Evolutionary conservation across 2,888 invertebrate species (phyloP), one percentile per base, ranked within the genome.

Genomic region (Hirtodrosophila alboralis): DNA sequence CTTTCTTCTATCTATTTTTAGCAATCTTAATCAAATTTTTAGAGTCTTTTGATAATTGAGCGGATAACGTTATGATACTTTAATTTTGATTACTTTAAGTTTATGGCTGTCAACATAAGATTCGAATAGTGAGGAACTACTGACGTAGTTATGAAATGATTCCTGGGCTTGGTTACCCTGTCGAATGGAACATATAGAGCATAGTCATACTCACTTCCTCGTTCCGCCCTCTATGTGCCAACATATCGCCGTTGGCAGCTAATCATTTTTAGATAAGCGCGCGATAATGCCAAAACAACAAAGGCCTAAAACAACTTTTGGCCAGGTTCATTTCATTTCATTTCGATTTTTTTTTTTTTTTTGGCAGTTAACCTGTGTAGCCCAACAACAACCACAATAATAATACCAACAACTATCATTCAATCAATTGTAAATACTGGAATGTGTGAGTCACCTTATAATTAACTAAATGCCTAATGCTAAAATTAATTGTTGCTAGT

Each of bases 251-350:
- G 43, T 14, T 13, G 47, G 23, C 9, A 8, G 51, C 44, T 70
- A 65, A 70, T 70, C 65, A 65, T 38, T 57, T 30, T 14, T 26
- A 69, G 78, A 79, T 79, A 79, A 79, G 79, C 83, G 16, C 16
- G 12, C 54, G 75, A 72, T 80, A 77, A 61, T 58, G 51, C 66
- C 38, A 38, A 57, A 58, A 74, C n/a, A n/a, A 51, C 53, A 60
- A 51, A 41, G 28, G 48, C 56, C 70, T 45, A 13, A 33, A 59
- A 34, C 26, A 30, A 37, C 8, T 23, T 37, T 54, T 13, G 34
- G 28, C 12, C 41, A 26, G 37, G 56, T 48, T 21, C 33, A 44
- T 62, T 21, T 43, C 26, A 12, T 13, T 44, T 37, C 14, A 30
- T 21, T 37, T 16, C 7, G 37, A 10, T 12, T 27, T 44, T 10